Base-by-base conservation (phyloP, 2,797 vertebrate genomes). In the Peromyscus eremicus region DNA sequence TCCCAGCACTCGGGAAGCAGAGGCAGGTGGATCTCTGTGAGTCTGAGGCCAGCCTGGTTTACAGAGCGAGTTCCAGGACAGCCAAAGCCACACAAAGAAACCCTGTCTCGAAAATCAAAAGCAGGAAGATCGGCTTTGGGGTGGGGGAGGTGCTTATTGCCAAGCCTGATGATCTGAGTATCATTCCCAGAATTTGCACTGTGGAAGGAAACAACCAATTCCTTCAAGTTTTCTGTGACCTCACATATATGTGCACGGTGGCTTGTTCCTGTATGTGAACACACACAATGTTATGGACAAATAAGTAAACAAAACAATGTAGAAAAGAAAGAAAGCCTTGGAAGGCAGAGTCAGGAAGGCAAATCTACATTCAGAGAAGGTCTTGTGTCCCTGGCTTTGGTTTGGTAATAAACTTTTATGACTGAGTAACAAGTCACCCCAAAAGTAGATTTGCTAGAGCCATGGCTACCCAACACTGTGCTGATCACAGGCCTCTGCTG, bases 371-470 rank as follows among this genome's bases (percentile, higher is more conserved):
- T 77, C 55, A 25, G 57, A n/a, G 21, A 76, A 90, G 34, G 92
- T 88, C 75, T 94, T 93, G 76, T 92, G 91, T 97, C 95, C 97
- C 93, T 81, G 95, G 91, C 93, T 96, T 97, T 93, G 92, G 88
- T 89, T 70, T 70, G 94, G 75, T 95, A 96, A 83, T 98, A 98
- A 98, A 98, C 98, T 98, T 98, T 98, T 98, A 98, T 97, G 96
- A 95, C 96, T 98, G 97, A 98, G 98, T 98, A 98, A 94, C 98
- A 98, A 98, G 98, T 98, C 98, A 97, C 92, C 95, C 97, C 92
- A 98, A 97, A 97, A 91, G 79, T 23, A 94, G 94, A 92, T 97
- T 97, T 95, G 92, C 92, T 92, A 90, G 96, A 97, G 98, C 96
- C 82, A 43, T 87, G 91, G 95, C 95, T 92, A 97, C 88, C 93